A percentile compares a stretch with the other conserved stretches of the same genome.
Evolutionary conservation across 1,140 invertebrate genomes (phyloP).

Genomic region (Scylla paramamosain): DNA sequence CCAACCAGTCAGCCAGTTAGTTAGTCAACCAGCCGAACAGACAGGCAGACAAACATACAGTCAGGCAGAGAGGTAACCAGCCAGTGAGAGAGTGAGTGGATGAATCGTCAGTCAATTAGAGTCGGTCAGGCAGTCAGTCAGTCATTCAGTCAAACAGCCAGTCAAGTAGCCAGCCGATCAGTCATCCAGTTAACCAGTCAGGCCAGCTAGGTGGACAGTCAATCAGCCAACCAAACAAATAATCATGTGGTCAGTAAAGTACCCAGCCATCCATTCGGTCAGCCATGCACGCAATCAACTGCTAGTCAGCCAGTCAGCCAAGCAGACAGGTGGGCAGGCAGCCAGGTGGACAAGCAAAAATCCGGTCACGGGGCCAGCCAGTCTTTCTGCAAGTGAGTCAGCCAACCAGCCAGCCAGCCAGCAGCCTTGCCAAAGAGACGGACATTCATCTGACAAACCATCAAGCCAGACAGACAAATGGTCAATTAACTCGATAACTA

Average conservation of each 20-base stretch:
- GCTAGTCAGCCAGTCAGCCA: neutral
- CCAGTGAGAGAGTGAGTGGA: neutral
- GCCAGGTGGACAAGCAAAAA: neutral
- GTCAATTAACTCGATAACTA: too few relatives aligned
- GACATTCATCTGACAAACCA: too few relatives aligned
- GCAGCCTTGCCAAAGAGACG: too few relatives aligned
- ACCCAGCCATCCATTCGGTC: neutral
- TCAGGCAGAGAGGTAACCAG: neutral
- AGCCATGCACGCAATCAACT: neutral
- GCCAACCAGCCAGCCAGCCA: neutral
- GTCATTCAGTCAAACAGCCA: slow-evolving; percentile 8
- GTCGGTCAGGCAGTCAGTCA: slow-evolving; percentile 30
- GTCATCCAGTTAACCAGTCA: neutral
- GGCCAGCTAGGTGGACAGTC: neutral
- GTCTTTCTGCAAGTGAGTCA: neutral
- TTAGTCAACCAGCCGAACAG: neutral
- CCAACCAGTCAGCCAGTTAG: slow-evolving; percentile 34
- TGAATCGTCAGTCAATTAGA: neutral
- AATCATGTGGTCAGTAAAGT: neutral
- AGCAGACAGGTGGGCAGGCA: neutral
- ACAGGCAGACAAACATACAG: neutral
- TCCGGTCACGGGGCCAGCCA: neutral
- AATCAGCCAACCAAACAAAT: neutral
- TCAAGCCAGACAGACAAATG: too few relatives aligned
- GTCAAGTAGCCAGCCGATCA: neutral